Percentiles rank a stretch among this genome's conserved stretches.
Evolutionary conservation across 2,113 vertebrate species (phyloP).

Genomic region (Gasterosteus nipponicus): DNA sequence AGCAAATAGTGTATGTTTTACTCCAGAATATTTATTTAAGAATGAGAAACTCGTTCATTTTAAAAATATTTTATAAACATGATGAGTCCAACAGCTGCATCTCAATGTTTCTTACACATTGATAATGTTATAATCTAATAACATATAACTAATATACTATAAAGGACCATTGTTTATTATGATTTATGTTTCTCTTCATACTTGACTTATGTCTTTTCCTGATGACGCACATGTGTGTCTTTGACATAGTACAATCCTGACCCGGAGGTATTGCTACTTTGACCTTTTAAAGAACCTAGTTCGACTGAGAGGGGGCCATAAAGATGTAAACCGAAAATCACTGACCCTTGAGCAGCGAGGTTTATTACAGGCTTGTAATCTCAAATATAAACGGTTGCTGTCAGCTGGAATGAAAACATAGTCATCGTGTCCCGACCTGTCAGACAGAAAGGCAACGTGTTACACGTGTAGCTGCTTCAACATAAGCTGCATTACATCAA

Average conservation of each 20-base stretch:
- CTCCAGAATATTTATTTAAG: not conserved
- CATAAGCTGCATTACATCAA: conserved; percentile 14
- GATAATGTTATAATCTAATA: not conserved
- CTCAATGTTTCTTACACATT: not conserved
- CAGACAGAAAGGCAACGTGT: conserved; percentile 1
- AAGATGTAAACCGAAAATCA: not conserved
- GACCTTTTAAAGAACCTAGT: not conserved
- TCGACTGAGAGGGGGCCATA: not conserved
- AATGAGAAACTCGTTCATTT: not conserved
- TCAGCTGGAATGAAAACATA: conserved; percentile 15
- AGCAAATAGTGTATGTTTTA: not conserved
- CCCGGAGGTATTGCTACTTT: not conserved
- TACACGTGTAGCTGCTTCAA: conserved; percentile 3
- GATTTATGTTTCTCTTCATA: not conserved
- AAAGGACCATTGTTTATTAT: not conserved
- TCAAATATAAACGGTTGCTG: conserved; percentile 13
- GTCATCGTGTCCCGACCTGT: conserved; percentile 22
- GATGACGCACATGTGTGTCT: not conserved
- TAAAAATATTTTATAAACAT: not conserved
- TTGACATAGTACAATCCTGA: not conserved
- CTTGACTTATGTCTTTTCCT: not conserved
- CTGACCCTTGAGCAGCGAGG: not conserved
- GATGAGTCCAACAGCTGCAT: not conserved
- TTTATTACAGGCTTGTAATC: conserved; percentile 21
- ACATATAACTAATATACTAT: not conserved